Evolutionary conservation across 2,888 invertebrate species (phyloP).

Genomic region (Epiperipatus broadwayi): DNA sequence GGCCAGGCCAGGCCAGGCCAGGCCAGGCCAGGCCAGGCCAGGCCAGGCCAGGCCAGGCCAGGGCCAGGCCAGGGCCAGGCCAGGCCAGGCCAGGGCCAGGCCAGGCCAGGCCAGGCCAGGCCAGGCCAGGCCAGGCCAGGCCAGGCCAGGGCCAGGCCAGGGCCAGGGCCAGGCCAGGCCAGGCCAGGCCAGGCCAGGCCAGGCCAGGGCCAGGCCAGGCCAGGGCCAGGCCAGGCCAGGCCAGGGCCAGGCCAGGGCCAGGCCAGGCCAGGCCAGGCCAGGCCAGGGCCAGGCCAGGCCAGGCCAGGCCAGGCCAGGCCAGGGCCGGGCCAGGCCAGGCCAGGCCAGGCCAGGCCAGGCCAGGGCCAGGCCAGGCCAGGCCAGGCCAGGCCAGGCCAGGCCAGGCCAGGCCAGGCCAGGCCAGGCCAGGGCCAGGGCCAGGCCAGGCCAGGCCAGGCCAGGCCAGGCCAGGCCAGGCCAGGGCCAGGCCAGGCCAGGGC

Average conservation of each 20-base stretch:
- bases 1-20: constrained; percentile 11
- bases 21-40: constrained; percentile 1
- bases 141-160: too few relatives aligned
- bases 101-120: constrained; percentile 4
- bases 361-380: too few relatives aligned
- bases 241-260: too few relatives aligned
- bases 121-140: constrained; percentile 3
- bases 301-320: constrained; percentile 1
- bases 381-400: constrained; percentile 9
- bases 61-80: too few relatives aligned
- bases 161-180: too few relatives aligned
- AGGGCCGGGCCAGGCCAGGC: background rate
- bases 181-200: constrained; percentile 3
- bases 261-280: constrained; percentile 14
- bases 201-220: too few relatives aligned
- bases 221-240: constrained; percentile 17
- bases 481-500: too few relatives aligned
- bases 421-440: too few relatives aligned
- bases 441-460: too few relatives aligned
- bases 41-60: constrained; percentile 3
- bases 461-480: too few relatives aligned
- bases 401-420: constrained; percentile 1
- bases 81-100: too few relatives aligned
- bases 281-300: too few relatives aligned
- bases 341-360: background rate